phyloP scores from a whole-genome alignment of 2,888 invertebrate species.

The Gastracanthus pulcherrimus region DNA sequence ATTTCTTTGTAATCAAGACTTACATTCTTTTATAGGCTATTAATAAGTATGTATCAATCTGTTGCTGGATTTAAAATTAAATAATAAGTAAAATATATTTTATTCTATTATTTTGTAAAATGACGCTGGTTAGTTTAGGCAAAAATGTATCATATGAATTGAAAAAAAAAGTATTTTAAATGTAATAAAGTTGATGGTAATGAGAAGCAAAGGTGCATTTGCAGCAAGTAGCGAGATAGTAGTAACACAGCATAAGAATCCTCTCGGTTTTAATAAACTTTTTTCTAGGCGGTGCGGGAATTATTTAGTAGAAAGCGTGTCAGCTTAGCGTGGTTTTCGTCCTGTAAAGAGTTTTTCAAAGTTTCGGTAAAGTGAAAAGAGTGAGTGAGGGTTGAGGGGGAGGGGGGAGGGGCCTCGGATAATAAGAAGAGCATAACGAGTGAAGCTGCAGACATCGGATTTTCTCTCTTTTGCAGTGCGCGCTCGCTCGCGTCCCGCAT shows the following conservation, averaged over 20 bases:
- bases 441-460: constrained; percentile 48
- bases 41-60: too few species aligned
- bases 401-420: constrained; percentile 22
- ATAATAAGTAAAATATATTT: too few species aligned
- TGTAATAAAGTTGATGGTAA: constrained; percentile 28
- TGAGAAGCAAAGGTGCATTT: neutral
- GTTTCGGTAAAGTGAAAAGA: constrained; percentile 48
- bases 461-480: constrained; percentile 56
- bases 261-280: constrained; percentile 42
- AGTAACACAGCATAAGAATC: constrained; percentile 39
- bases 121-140: too few species aligned
- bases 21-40: too few species aligned
- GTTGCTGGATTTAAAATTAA: too few species aligned
- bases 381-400: neutral
- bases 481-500: constrained; percentile 47
- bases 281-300: constrained; percentile 20
- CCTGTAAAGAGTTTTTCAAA: constrained; percentile 52
- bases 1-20: too few species aligned
- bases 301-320: constrained; percentile 43
- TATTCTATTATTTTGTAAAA: too few species aligned
- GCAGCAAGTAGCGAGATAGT: neutral
- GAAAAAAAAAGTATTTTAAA: neutral
- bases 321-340: constrained; percentile 45
- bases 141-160: too few species aligned
- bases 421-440: constrained; percentile 57